phyloP scores from a whole-genome alignment of 1,140 invertebrate species.

The Globodera ellingtonae region DNA sequence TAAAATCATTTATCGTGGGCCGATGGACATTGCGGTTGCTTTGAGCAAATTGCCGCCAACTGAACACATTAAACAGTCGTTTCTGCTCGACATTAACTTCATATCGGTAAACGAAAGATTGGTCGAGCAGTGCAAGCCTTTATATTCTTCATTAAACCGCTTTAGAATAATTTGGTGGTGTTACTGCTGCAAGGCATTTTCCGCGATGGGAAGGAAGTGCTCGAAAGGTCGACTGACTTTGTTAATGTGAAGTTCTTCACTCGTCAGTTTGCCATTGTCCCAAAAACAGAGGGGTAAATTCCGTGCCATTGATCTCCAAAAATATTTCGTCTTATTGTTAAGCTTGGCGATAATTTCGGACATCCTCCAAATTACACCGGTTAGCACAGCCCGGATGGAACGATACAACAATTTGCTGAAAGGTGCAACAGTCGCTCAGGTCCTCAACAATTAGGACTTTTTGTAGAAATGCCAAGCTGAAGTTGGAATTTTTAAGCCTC shows the following conservation, averaged over 20 bases:
- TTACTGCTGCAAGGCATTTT: conserved; percentile 50
- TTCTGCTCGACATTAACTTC: conserved; percentile 48
- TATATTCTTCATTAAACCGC: not conserved
- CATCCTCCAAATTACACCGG: conserved; percentile 30
- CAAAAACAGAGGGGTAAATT: conserved; percentile 70
- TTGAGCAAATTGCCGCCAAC: conserved; percentile 42
- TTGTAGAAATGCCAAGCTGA: no score
- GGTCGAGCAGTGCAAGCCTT: not conserved
- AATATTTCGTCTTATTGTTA: not conserved
- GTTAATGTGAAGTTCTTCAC: conserved; percentile 42
- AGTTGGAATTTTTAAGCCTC: no score
- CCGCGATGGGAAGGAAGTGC: conserved; percentile 43
- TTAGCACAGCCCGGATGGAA: conserved; percentile 37
- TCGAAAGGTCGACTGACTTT: not conserved
- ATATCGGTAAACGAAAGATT: conserved; percentile 12
- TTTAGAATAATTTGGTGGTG: conserved; percentile 43
- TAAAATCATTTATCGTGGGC: conserved; percentile 42
- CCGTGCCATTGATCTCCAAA: not conserved
- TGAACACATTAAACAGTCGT: conserved; percentile 48
- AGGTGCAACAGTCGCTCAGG: conserved; percentile 34
- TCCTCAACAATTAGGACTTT: conserved; percentile 22
- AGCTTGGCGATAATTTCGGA: conserved; percentile 35
- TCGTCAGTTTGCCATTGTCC: conserved; percentile 44
- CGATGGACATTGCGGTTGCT: conserved; percentile 53
- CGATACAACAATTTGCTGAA: conserved; percentile 45